Evolutionary conservation across 2,888 invertebrate species (phyloP).

Genomic region (Lepetodrilus schrolli): DNA sequence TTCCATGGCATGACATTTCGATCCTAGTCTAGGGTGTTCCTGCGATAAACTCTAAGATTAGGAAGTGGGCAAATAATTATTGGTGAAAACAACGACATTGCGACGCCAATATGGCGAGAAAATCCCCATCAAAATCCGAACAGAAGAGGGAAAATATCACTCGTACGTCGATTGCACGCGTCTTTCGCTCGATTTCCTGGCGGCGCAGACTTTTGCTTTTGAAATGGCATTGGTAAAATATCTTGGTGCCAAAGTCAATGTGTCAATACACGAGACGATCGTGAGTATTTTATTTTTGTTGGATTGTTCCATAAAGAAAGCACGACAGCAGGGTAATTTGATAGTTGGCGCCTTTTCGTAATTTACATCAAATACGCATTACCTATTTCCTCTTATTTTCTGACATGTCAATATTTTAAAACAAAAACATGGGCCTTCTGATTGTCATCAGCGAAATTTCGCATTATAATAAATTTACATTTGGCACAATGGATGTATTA

Average conservation of each 20-base stretch:
- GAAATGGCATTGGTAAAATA: conserved; percentile 5
- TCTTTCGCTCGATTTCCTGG: conserved; percentile 8
- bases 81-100: conserved; percentile 13
- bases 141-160: conserved; percentile 20
- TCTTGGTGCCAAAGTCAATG: background rate
- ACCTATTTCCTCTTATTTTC: background rate
- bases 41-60: conserved; percentile 25
- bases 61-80: conserved; percentile 28
- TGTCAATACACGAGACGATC: background rate
- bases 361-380: conserved; percentile 18
- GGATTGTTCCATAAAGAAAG: background rate
- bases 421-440: background rate
- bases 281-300: conserved; percentile 5
- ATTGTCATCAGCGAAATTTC: background rate
- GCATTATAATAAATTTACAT: background rate
- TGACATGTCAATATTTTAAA: background rate
- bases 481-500: background rate
- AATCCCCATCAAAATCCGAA: conserved; percentile 24
- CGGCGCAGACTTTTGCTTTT: background rate
- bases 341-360: background rate
- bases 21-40: conserved; percentile 13
- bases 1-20: conserved; percentile 19
- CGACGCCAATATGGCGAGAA: conserved; percentile 25
- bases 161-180: background rate
- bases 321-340: background rate